Evolutionary conservation across 2,888 invertebrate species (phyloP).

Genomic region (Gasteruption jaculator): DNA sequence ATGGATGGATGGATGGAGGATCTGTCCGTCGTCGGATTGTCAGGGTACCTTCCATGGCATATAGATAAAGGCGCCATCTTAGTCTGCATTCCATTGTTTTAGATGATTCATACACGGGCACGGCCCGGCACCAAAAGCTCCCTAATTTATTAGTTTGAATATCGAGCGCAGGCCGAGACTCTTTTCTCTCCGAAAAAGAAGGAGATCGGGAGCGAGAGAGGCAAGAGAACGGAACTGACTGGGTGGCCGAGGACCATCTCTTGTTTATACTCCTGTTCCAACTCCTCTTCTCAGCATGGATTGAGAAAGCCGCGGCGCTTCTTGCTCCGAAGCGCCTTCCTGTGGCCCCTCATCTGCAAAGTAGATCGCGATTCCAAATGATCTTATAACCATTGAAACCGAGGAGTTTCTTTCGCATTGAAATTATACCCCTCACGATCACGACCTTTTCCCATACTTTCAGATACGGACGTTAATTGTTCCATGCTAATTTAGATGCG

Average conservation of each 20-base stretch:
- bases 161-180: conserved; percentile 40
- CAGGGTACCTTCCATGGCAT: too few relatives aligned
- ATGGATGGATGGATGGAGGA: conserved; percentile 36
- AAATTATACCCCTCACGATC: too few relatives aligned
- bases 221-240: conserved; percentile 36
- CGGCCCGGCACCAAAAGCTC: conserved; percentile 37
- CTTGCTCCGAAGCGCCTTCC: too few relatives aligned
- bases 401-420: too few relatives aligned
- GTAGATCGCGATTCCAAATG: too few relatives aligned
- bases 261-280: conserved; percentile 40
- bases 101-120: conserved; percentile 49
- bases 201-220: conserved; percentile 18
- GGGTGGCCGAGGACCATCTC: conserved; percentile 46
- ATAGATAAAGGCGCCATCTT: conserved; percentile 44
- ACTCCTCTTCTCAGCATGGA: conserved; percentile 16
- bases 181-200: too few relatives aligned
- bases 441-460: too few relatives aligned
- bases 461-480: too few relatives aligned
- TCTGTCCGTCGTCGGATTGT: conserved; percentile 39
- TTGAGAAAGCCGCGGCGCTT: conserved; percentile 16
- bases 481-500: too few relatives aligned
- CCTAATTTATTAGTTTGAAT: conserved; percentile 52
- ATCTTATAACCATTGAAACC: too few relatives aligned
- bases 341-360: too few relatives aligned
- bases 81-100: conserved; percentile 52